phyloP scores from a whole-genome alignment of 1,140 invertebrate genomes.

The Drosophila azteca region DNA sequence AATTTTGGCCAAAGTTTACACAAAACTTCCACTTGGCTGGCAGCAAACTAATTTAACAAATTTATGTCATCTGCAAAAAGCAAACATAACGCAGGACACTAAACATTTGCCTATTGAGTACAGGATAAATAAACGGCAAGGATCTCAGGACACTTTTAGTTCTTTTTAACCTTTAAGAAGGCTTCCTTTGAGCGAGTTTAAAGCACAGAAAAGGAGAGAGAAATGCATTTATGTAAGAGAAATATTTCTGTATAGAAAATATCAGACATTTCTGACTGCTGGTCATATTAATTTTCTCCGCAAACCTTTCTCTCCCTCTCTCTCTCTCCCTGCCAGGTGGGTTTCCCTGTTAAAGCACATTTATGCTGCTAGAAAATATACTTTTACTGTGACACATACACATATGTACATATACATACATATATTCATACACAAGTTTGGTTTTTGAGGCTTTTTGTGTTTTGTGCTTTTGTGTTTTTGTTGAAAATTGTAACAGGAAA shows the following conservation, averaged over 20 bases:
- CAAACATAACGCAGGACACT: constrained; percentile 6
- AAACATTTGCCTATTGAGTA: constrained; percentile 11
- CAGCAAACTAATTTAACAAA: constrained; percentile 14
- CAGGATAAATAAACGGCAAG: constrained; percentile 23
- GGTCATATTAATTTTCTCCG: constrained; percentile 60
- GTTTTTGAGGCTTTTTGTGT: constrained; percentile 24
- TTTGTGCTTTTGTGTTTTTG: constrained; percentile 35
- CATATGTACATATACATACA: neutral
- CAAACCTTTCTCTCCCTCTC: no score
- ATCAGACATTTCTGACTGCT: constrained; percentile 46
- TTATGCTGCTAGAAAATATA: constrained; percentile 51
- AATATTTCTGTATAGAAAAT: constrained; percentile 28
- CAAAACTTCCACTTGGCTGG: constrained; percentile 32
- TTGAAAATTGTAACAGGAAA: constrained; percentile 55
- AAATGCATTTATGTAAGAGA: constrained; percentile 55
- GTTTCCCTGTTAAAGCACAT: constrained; percentile 42
- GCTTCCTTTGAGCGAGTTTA: constrained; percentile 31
- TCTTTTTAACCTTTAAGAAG: constrained; percentile 23
- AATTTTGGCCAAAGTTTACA: constrained; percentile 32
- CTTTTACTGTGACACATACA: constrained; percentile 41
- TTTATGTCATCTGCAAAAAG: constrained; percentile 18
- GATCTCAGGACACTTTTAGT: neutral
- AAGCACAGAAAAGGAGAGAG: constrained; percentile 1
- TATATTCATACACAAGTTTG: constrained; percentile 17
- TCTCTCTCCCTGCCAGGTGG: constrained; percentile 35